Base-by-base conservation (phyloP, 2,113 vertebrate species). In the Podarcis cretensis region DNA sequence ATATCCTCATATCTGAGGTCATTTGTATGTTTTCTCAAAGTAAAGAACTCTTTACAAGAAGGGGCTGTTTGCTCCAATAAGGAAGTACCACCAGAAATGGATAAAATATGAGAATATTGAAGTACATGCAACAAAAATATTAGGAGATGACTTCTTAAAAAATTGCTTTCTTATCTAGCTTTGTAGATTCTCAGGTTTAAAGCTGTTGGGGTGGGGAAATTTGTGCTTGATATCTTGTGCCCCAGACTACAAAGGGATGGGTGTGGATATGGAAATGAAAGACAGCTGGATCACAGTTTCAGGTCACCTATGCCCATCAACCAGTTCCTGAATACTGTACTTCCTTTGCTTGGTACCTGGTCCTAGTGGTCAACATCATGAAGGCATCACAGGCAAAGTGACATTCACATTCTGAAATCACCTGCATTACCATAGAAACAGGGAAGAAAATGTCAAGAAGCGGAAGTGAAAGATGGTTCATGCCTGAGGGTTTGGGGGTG, bases 151-250 rank as follows among this genome's bases (percentile, higher is more conserved):
- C 13, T 88, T 89, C 89, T 0, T 0, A 89, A 59, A 93, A 21
- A 5, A 80, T 43, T 32, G 85, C 59, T 89, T 95, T 81, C 91
- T 92, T 93, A 84, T n/a, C 87, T 30, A 8, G 86, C 69, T 93
- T 89, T 65, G 5, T 88, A 91, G 78, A 77, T 88, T 2, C 2
- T 59, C 57, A 83, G 57, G 14, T 91, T 94, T 93, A 77, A 93
- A 91, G 74, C 89, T 89, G 30, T 5, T 7, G 0, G 3, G 21
- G 14, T 81, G 48, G 54, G 32, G 4, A 90, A 95, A 77, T 93
- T 81, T 94, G 91, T 13, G 77, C 86, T 93, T 94, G 90, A 87
- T 92, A 92, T 93, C 93, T 93, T 89, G 85, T 92, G 87, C 54
- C 63, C 37, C 83, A 80, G 48, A 73, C 92, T 91, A 90, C 73